Evolutionary conservation across 2,797 vertebrate genomes (phyloP), one percentile per base, ranked within the genome.

Genomic region (Rhinatrema bivittatum): DNA sequence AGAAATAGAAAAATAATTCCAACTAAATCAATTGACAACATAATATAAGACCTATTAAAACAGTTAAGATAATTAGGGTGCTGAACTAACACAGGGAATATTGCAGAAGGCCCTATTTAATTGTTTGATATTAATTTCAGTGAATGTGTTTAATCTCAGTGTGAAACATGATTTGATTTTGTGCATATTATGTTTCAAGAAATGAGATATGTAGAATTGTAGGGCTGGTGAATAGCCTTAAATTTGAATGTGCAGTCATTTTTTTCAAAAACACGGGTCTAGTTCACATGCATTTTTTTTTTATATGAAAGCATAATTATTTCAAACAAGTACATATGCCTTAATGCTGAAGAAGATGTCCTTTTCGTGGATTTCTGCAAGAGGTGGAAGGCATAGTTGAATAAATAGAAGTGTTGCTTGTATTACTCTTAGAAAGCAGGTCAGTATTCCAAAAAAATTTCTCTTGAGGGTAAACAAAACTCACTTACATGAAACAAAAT

Each of bases 1-100:
- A 72, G 68, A 78, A 74, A 70, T 62, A 68, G 62, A 32, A 75
- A 79, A 79, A 72, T 74, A 78, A 84, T 82, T 76, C 68, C 71
- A 72, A 70, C 71, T 60, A 76, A 77, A 77, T 65, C 78, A 79
- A 78, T 68, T 62, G 75, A 75, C 67, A 68, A 62, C 61, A 10
- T 61, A 31, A 49, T 7, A 36, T 55, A 61, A 76, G 65, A 60
- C 62, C 46, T 49, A 76, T 74, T 74, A 80, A 68, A 74, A 46
- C 44, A 60, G 59, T 65, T 38, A 47, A 72, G 50, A 58, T 61
- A 62, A 74, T 77, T 62, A 62, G 55, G 55, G 52, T 31, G 3
- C 50, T 46, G 57, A 60, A 69, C 68, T 60, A 76, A 69, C 49
- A 37, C 72, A 74, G 52, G 50, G 66, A 72, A 60, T 50, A 69